A percentile compares a stretch with the other conserved stretches of the same genome.
These are phyloP conservation scores for Littorina saxatilis DNA, from an alignment of 1,140 invertebrate genomes.

Conservation along the genomic window DNA sequence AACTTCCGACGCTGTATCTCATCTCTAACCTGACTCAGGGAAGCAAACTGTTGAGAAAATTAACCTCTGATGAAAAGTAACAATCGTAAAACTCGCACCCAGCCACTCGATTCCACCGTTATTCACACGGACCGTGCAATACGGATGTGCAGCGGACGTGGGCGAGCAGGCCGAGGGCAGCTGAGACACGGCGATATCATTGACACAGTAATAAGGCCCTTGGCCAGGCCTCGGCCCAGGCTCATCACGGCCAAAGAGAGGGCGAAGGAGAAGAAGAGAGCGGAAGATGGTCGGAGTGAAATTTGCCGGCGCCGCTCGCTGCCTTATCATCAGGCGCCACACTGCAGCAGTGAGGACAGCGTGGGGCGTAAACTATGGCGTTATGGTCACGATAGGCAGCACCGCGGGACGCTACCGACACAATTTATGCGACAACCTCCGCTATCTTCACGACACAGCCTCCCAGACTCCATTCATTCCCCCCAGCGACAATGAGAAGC, in stretches of 20 bases:
- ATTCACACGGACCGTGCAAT: too few relatives aligned
- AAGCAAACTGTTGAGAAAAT: too few relatives aligned
- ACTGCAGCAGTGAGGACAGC: not conserved
- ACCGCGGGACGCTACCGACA: not conserved
- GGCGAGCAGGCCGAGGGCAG: too few relatives aligned
- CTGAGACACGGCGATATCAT: slow-evolving; percentile 30
- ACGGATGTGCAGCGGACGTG: too few relatives aligned
- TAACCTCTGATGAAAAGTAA: too few relatives aligned
- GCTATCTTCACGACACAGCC: slow-evolving; percentile 7
- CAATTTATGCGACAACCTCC: slow-evolving; percentile 20
- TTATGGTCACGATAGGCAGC: slow-evolving; percentile 15
- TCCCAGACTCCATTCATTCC: not conserved
- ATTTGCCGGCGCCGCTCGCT: not conserved
- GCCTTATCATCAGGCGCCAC: slow-evolving; percentile 15
- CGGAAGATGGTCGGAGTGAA: not conserved
- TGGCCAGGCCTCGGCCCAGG: not conserved
- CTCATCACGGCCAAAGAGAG: not conserved
- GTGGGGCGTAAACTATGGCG: slow-evolving; percentile 18
- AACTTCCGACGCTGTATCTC: too few relatives aligned
- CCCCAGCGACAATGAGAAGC: too few relatives aligned
- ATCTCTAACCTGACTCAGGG: too few relatives aligned
- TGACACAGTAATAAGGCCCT: slow-evolving; percentile 18
- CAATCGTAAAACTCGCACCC: too few relatives aligned
- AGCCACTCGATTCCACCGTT: too few relatives aligned
- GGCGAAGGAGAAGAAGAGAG: too few relatives aligned